These are phyloP conservation scores for Campylomormyrus numenius DNA, from an alignment of 2,113 vertebrate species.

Conservation along the genomic window DNA sequence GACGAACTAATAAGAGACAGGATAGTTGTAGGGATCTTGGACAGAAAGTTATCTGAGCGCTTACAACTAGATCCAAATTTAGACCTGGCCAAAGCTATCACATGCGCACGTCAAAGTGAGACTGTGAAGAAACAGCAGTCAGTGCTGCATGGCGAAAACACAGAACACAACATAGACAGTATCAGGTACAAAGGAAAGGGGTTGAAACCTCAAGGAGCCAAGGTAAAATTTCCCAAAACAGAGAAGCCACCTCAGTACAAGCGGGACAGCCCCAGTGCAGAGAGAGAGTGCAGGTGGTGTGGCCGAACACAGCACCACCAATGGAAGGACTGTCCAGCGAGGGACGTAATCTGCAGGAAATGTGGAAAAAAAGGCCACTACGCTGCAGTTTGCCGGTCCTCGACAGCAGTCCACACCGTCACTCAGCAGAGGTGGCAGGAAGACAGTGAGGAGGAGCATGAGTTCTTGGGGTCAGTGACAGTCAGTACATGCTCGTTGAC, in stretches of 20 bases:
- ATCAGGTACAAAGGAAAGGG: not conserved
- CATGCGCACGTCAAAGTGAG: not conserved
- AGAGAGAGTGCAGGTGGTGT: not conserved
- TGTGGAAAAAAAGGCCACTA: not conserved
- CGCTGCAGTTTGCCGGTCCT: not conserved
- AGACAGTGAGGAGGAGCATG: not conserved
- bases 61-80: not conserved
- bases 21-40: not conserved
- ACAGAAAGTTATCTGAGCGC: not conserved
- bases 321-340: not conserved
- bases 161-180: not conserved
- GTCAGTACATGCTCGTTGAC: not conserved
- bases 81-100: not conserved
- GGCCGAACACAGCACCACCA: not conserved
- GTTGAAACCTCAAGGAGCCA: not conserved
- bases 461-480: not conserved
- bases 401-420: no score
- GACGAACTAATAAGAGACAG: not conserved
- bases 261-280: not conserved
- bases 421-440: not conserved
- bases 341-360: not conserved
- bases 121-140: not conserved
- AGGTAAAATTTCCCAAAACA: not conserved
- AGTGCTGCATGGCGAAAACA: not conserved
- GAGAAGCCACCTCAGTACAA: not conserved